These are phyloP conservation scores for Eleginops maclovinus DNA, from an alignment of 2,113 vertebrate genomes.

Conservation along the genomic window DNA sequence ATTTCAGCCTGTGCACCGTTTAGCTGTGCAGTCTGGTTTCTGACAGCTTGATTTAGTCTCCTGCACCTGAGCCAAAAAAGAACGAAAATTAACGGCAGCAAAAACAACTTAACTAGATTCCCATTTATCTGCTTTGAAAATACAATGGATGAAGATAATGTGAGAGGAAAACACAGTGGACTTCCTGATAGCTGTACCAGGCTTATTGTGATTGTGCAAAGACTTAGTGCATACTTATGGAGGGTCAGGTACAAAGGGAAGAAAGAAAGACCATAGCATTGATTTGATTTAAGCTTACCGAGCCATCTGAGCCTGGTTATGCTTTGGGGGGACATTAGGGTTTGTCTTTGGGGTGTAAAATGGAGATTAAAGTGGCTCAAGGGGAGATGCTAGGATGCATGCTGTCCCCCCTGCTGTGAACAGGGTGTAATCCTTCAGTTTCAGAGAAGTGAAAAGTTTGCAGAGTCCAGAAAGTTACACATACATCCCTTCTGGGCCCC, in stretches of 20 bases:
- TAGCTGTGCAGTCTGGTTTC: slow-evolving; percentile 76
- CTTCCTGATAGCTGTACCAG: slow-evolving; percentile 24
- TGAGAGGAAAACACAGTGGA: slow-evolving; percentile 37
- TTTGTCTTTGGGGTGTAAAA: slow-evolving; percentile 59
- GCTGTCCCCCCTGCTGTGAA: slow-evolving; percentile 74
- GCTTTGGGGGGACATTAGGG: slow-evolving; percentile 17
- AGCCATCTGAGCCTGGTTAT: slow-evolving; percentile 33
- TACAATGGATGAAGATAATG: slow-evolving; percentile 57
- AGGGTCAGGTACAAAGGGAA: slow-evolving; percentile 19
- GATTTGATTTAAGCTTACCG: slow-evolving; percentile 42
- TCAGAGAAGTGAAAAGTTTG: slow-evolving; percentile 79
- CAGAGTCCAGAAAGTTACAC: slow-evolving; percentile 75
- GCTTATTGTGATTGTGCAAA: slow-evolving; percentile 32
- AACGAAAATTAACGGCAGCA: slow-evolving; percentile 57
- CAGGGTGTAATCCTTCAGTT: slow-evolving; percentile 78
- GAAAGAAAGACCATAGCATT: slow-evolving; percentile 4
- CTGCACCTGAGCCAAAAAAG: slow-evolving; percentile 68
- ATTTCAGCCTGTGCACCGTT: slow-evolving; percentile 77
- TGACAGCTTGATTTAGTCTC: slow-evolving; percentile 81
- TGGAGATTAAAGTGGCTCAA: slow-evolving; percentile 64
- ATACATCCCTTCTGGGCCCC: slow-evolving; percentile 70
- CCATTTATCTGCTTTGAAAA: slow-evolving; percentile 69
- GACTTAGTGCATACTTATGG: slow-evolving; percentile 20
- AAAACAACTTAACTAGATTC: slow-evolving; percentile 62
- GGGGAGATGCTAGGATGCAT: slow-evolving; percentile 64